phyloP scores from a whole-genome alignment of 2,113 vertebrate genomes.

The Xenopus laevis region DNA sequence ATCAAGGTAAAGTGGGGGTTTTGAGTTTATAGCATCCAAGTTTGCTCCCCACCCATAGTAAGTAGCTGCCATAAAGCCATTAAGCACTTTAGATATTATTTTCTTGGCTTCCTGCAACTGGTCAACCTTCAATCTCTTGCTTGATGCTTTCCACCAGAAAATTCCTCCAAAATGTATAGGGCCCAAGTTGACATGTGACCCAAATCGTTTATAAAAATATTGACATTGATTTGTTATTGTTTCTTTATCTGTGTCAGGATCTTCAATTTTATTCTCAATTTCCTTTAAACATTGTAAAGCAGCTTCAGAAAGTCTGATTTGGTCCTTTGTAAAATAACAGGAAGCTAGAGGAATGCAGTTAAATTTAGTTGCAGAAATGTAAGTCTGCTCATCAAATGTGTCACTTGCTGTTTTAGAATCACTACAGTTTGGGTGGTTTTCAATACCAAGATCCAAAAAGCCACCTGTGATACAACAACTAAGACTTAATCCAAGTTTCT shows the following conservation, averaged over 20 bases:
- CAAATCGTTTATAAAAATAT: conserved; percentile 59
- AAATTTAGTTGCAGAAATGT: conserved; percentile 51
- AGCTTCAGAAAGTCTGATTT: conserved; percentile 51
- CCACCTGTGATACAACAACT: not conserved
- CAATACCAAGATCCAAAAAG: not conserved
- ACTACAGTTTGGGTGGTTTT: not conserved
- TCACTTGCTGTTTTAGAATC: not conserved
- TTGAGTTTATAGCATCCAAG: no score
- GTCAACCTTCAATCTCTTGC: conserved; percentile 49
- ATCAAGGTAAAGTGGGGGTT: no score
- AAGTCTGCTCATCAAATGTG: conserved; percentile 34
- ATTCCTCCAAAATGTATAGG: conserved; percentile 64
- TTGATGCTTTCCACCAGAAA: conserved; percentile 60
- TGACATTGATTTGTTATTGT: conserved; percentile 3
- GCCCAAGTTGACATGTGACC: conserved; percentile 59
- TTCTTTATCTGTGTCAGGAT: not conserved
- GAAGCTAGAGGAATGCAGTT: conserved; percentile 59
- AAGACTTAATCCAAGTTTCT: conserved; percentile 54
- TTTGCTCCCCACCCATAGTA: accelerated
- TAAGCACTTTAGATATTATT: conserved; percentile 18
- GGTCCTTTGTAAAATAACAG: conserved; percentile 50
- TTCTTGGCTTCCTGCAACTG: conserved; percentile 46
- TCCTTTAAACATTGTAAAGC: not conserved
- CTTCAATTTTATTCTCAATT: conserved; percentile 46
- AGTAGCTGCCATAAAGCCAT: not conserved